A percentile compares a stretch with the other conserved stretches of the same genome.
phyloP scores from a whole-genome alignment of 2,888 invertebrate genomes.

The Ophioninae sp. region DNA sequence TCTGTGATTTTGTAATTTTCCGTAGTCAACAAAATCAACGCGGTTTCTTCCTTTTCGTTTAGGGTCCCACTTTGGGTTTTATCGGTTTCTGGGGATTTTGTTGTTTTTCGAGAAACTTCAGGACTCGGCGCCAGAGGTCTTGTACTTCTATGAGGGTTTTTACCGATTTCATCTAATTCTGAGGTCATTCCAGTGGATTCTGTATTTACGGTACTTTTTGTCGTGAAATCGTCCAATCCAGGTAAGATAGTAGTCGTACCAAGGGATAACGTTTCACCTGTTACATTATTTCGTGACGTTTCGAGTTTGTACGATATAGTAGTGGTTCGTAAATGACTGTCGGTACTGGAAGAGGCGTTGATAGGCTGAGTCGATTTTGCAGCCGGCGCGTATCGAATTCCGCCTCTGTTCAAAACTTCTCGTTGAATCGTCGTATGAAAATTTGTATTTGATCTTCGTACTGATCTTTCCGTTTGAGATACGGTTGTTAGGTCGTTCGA shows the following conservation, averaged over 20 bases:
- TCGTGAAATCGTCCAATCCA: background rate
- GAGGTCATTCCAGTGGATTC: background rate
- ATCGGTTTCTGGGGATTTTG: background rate
- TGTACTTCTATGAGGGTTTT: background rate
- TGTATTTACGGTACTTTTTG: background rate
- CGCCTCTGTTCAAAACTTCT: constrained; percentile 32
- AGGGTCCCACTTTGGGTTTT: background rate
- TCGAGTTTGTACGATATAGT: background rate
- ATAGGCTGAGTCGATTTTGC: background rate
- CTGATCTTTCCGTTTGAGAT: constrained; percentile 24
- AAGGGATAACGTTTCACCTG: background rate
- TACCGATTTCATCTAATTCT: background rate
- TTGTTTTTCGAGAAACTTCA: background rate
- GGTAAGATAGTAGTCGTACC: background rate
- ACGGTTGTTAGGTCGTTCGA: background rate
- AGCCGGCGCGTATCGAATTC: constrained; percentile 39
- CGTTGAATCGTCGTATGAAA: background rate
- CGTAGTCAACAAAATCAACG: background rate
- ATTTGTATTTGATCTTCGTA: constrained; percentile 6
- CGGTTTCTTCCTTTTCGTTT: background rate
- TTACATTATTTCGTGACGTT: constrained; percentile 8
- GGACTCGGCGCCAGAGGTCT: background rate
- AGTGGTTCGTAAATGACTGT: constrained; percentile 2
- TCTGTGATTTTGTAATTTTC: background rate
- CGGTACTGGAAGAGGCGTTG: constrained; percentile 3